Conservation (phyloP, 2,888 invertebrate genomes). For the Anodontia alba region DNA sequence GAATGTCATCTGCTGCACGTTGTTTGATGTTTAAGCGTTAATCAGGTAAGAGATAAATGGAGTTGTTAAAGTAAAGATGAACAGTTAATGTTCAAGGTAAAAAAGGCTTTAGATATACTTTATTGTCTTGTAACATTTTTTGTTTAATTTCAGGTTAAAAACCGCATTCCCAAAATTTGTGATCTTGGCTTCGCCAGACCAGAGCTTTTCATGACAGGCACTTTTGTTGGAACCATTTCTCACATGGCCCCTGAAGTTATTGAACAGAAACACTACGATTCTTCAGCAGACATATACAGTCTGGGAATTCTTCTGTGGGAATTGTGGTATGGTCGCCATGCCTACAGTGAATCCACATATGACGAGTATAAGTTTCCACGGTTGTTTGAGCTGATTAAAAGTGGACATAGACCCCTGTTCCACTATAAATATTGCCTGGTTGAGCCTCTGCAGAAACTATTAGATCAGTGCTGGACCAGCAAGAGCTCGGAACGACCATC, state of each 20-base stretch:
- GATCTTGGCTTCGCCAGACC: constrained; percentile 79
- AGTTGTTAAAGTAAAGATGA: too few species aligned
- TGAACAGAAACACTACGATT: constrained; percentile 65
- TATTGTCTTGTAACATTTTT: too few species aligned
- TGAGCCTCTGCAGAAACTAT: constrained; percentile 22
- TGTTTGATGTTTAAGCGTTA: too few species aligned
- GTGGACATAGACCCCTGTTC: constrained; percentile 34
- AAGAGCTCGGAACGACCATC: constrained; percentile 16
- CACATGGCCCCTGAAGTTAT: constrained; percentile 80
- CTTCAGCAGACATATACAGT: constrained; percentile 68
- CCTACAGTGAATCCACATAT: constrained; percentile 5
- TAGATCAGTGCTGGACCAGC: constrained; percentile 36
- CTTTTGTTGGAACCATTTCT: constrained; percentile 74
- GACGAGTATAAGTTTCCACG: constrained; percentile 4
- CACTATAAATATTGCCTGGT: constrained; percentile 9
- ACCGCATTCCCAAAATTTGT: constrained; percentile 70
- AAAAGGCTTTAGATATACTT: too few species aligned
- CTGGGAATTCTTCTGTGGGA: constrained; percentile 17
- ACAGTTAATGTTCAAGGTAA: too few species aligned
- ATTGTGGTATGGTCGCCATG: constrained; percentile 19
- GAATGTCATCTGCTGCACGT: too few species aligned
- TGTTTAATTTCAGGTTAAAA: constrained; percentile 55
- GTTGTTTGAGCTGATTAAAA: constrained; percentile 12
- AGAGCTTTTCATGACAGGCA: constrained; percentile 70
- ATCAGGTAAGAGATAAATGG: too few species aligned